Base-by-base conservation (phyloP, 23 tunicate genomes). In the Halocynthia roretzi region DNA sequence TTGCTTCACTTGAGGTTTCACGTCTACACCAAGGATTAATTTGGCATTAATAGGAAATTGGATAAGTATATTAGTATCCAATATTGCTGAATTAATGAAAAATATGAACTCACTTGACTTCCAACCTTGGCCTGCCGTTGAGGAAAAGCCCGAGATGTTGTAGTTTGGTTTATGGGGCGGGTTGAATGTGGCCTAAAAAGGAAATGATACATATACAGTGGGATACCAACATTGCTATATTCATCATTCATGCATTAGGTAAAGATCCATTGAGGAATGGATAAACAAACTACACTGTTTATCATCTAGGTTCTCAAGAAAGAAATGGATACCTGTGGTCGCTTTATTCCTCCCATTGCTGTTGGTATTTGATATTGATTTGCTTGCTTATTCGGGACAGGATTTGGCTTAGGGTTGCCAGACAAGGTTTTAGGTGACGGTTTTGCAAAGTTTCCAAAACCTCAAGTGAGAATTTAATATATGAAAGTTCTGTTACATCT, bases 1-100 rank as follows among this genome's bases (percentile, higher is more conserved):
- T 64, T 88, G 87, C 53, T 88, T 92, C 49, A 92, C 84, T 71
- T 96, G 91, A 7, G 96, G 96, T 62, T 85, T 92, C 23, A 92
- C 79, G 67, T 86, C 99, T 84, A 65, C 31, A 65, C 14, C 17
- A 65, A 65, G 0, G 10, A 65, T 65, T 44, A 15, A 65, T 65
- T 0, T 10, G 31, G 6, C 6, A 65, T 9, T 15, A 31, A 63
- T 10, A 63, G 63, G 17, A 58, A 1, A 14, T n/a, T 14, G 63
- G 15, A 58, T 68, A 12, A n/a, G 9, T 15, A 1, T 68, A 0
- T n/a, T 68, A 48, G n/a, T 72, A 15, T 15, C 63, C 61, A 71
- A 72, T 11, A 0, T 68, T 21, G 20, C 14, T 68, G 22, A 68
- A 20, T 68, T n/a, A 17, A 1, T 12, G 51, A 72, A 72, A 31